Base-by-base conservation (phyloP, 2,888 invertebrate genomes). In the Polyommatus iphigenia region DNA sequence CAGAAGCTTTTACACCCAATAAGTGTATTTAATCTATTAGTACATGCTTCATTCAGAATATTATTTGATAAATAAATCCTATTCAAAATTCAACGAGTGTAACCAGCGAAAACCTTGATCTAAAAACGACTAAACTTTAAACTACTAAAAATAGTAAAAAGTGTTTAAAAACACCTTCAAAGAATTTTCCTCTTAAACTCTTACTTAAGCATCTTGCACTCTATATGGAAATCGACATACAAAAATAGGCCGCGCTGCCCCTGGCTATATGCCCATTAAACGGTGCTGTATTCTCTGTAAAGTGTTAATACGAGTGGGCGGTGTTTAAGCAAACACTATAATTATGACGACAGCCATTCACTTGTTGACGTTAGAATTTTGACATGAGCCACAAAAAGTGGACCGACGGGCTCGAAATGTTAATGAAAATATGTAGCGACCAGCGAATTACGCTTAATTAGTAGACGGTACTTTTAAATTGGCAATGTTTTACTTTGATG, bases 141-240 rank as follows among this genome's bases (percentile, higher is more conserved):
- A 67, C 24, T 24, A 67, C 62, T 67, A 67, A 67, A 67, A 67
- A 24, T 67, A 67, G 29, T 32, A 67, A 29, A 13, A 67, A 67
- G 29, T 67, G 29, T 67, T 67, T 67, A 29, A 29, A 54, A 29
- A 67, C 15, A 32, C 29, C 29, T 67, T 67, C 29, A 67, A 67
- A 67, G 67, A 32, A 67, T 67, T 67, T 67, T 32, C 29, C 29
- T 67, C 67, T 67, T 67, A 67, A 32, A 32, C 67, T 67, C 67
- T 67, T 32, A 67, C 67, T 67, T 67, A 67, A 67, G 15, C 29
- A 15, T 32, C 18, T 67, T 67, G 67, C 67, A 67, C 67, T 32
- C 67, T 67, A 32, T 67, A 67, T 67, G 67, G 67, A 67, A 67
- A 67, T 67, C 67, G 67, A 67, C 67, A 67, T 32, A 67, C 67